phyloP scores from a whole-genome alignment of 2,797 vertebrate species.

The Chromis chromis region DNA sequence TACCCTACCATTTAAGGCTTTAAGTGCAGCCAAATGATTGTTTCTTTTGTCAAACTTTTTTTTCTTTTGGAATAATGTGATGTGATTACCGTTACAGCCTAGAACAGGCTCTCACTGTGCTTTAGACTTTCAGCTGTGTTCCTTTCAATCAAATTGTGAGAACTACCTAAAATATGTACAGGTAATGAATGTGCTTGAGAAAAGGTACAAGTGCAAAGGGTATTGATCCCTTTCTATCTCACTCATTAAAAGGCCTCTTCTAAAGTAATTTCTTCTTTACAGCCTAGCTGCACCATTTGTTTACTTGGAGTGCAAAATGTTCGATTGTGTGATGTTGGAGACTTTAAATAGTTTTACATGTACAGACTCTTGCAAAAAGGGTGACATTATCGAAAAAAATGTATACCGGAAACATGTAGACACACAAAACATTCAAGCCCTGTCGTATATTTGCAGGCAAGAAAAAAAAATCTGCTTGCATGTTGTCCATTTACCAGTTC shows the following conservation, averaged over 20 bases:
- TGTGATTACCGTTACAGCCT: constrained; percentile 1
- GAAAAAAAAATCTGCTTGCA: not conserved
- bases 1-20: too few relatives aligned
- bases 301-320: not conserved
- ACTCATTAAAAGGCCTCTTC: constrained; percentile 28
- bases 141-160: constrained; percentile 28
- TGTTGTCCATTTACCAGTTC: not conserved
- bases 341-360: not conserved
- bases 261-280: constrained; percentile 14
- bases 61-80: not conserved
- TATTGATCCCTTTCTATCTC: constrained; percentile 30
- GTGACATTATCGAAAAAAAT: too few relatives aligned
- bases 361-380: not conserved
- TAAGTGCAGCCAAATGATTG: not conserved
- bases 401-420: too few relatives aligned
- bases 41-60: not conserved
- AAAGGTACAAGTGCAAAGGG: not conserved
- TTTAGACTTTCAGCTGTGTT: not conserved
- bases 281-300: not conserved
- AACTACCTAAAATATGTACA: constrained; percentile 16
- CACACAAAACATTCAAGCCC: too few relatives aligned
- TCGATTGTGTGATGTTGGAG: not conserved
- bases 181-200: constrained; percentile 31
- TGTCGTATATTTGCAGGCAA: too few relatives aligned
- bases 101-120: not conserved